These are phyloP conservation scores for Petrocephalus microphthalmus DNA, from an alignment of 2,113 vertebrate genomes.

Conservation along the genomic window DNA sequence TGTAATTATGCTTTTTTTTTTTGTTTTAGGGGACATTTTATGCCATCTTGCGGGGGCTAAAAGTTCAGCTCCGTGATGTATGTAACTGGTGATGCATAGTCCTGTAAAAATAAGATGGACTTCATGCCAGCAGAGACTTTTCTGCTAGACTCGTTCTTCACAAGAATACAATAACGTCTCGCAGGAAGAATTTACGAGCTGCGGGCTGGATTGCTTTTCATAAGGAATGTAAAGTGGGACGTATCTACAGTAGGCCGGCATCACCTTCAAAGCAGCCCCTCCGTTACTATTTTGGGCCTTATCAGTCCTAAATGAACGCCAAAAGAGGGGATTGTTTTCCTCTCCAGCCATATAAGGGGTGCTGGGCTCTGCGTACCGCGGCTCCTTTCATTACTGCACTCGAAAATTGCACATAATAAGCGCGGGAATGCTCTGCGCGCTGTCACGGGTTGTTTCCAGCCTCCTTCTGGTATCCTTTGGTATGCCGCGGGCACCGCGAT, in stretches of 20 bases:
- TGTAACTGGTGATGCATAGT: constrained; percentile 4
- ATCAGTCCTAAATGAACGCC: constrained; percentile 16
- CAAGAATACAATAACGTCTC: not conserved
- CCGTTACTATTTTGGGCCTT: constrained; percentile 13
- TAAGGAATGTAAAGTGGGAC: constrained; percentile 6
- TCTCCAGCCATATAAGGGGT: constrained; percentile 14
- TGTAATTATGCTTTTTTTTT: constrained; percentile 1
- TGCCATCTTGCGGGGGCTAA: not conserved
- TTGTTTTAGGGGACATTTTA: constrained; percentile 11
- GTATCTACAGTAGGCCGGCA: not conserved
- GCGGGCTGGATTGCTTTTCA: not conserved
- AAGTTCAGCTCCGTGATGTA: not conserved
- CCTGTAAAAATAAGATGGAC: not conserved
- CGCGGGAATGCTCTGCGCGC: not conserved
- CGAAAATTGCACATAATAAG: constrained; percentile 19
- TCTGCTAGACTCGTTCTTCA: constrained; percentile 2
- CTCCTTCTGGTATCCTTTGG: constrained; percentile 7
- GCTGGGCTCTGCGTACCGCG: not conserved
- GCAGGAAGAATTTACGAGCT: not conserved
- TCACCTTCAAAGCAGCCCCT: not conserved
- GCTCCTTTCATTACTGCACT: constrained; percentile 12
- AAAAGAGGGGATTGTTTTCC: constrained; percentile 3
- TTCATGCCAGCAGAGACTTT: constrained; percentile 5
- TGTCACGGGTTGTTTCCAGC: not conserved
- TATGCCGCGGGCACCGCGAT: constrained; percentile 19